A percentile compares a stretch with the other conserved stretches of the same genome.
These are phyloP conservation scores for Psophia crepitans DNA, from an alignment of 2,113 vertebrate species.

Conservation along the genomic window DNA sequence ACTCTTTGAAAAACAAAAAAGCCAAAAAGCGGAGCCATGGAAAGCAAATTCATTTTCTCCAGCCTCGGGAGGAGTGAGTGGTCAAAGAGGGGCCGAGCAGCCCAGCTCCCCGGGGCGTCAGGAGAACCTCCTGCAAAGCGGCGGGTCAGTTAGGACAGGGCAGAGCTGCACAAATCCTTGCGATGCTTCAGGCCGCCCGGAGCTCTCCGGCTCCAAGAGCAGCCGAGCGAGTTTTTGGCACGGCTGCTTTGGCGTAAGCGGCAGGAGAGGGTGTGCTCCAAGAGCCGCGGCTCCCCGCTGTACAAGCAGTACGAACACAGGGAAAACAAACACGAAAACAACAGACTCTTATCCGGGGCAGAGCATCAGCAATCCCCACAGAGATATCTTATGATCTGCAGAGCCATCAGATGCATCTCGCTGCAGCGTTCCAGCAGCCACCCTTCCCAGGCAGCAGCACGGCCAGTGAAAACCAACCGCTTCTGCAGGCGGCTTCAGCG, in stretches of 20 bases:
- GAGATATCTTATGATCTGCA: constrained; percentile 1
- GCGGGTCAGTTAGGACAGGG: not conserved
- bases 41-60: not conserved
- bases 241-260: not conserved
- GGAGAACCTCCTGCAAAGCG: accelerated
- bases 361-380: constrained; percentile 8
- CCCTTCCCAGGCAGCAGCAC: not conserved
- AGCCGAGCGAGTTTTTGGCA: not conserved
- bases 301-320: not conserved
- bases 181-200: not conserved
- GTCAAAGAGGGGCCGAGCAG: not conserved
- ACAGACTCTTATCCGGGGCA: constrained; percentile 10
- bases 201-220: not conserved
- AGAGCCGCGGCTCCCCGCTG: not conserved
- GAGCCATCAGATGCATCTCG: not conserved
- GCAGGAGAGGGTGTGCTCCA: constrained; percentile 17
- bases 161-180: not conserved
- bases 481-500: not conserved
- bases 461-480: not conserved
- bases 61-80: not conserved
- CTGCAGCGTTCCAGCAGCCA: not conserved
- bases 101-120: not conserved
- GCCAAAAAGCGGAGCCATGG: too few relatives aligned
- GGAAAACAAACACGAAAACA: constrained; percentile 52
- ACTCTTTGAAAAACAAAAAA: not conserved